Evolutionary conservation across 2,888 invertebrate genomes (phyloP).

Genomic region (Drosophila fulvimacula): DNA sequence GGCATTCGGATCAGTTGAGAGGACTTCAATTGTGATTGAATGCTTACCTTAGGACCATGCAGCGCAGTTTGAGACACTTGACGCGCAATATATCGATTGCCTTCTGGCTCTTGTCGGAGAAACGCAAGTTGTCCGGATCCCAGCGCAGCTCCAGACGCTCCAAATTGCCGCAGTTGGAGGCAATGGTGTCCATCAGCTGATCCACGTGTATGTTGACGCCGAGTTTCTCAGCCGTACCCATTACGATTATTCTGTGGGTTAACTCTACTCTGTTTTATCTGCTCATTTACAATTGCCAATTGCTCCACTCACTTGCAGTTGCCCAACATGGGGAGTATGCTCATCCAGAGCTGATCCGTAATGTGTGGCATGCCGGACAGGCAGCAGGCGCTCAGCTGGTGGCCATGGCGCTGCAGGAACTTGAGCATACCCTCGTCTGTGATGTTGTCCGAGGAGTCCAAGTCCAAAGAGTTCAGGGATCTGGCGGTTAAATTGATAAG

Average conservation of each 20-base stretch:
- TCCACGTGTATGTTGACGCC: conserved; percentile 99
- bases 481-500: conserved; percentile 79
- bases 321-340: conserved; percentile 94
- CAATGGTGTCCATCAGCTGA: conserved; percentile 98
- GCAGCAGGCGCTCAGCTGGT: conserved; percentile 94
- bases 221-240: conserved; percentile 98
- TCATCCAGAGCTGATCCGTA: conserved; percentile 99
- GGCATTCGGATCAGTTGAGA: background rate
- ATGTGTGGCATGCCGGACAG: conserved; percentile 98
- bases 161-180: conserved; percentile 94
- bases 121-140: conserved; percentile 99
- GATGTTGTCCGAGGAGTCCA: conserved; percentile 97
- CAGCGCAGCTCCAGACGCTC: conserved; percentile 97
- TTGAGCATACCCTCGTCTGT: conserved; percentile 96
- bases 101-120: conserved; percentile 99
- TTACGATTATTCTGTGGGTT: conserved; percentile 95
- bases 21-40: background rate
- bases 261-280: no score
- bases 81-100: conserved; percentile 98
- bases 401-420: conserved; percentile 95
- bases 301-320: conserved; percentile 93
- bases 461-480: conserved; percentile 93
- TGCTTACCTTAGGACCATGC: conserved; percentile 94
- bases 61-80: conserved; percentile 95
- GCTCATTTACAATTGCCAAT: no score